Evolutionary conservation across 2,888 invertebrate species (phyloP).

Genomic region (Petrolisthes cinctipes): DNA sequence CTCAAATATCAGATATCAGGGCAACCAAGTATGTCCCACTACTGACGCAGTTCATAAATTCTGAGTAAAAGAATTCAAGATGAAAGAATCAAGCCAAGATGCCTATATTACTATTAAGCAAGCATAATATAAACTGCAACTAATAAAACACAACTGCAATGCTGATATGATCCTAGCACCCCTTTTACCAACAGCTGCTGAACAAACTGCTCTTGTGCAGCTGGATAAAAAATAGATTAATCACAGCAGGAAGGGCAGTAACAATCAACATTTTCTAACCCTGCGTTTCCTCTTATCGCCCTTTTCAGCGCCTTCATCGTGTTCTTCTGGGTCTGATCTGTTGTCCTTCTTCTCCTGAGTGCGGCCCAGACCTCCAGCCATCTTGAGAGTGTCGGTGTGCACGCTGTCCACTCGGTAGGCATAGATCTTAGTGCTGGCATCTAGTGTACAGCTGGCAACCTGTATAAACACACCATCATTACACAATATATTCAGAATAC

Average conservation of each 20-base stretch:
- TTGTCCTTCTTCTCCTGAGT: conserved; percentile 66
- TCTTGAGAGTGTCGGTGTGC: conserved; percentile 83
- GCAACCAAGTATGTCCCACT: too few species aligned
- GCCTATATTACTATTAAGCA: neutral
- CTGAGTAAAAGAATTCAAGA: too few species aligned
- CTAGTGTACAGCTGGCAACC: conserved; percentile 86
- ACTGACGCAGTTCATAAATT: too few species aligned
- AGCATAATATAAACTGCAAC: neutral
- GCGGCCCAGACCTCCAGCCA: conserved; percentile 78
- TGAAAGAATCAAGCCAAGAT: too few species aligned
- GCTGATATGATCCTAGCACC: neutral
- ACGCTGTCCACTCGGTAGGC: conserved; percentile 88
- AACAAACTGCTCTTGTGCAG: too few species aligned
- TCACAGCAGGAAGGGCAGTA: too few species aligned
- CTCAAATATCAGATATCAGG: neutral
- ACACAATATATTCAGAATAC: neutral
- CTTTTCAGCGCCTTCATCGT: conserved; percentile 42
- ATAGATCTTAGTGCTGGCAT: conserved; percentile 90
- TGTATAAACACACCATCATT: conserved; percentile 69
- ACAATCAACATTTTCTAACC: neutral
- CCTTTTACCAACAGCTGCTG: neutral
- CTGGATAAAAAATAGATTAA: too few species aligned
- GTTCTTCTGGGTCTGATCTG: conserved; percentile 64
- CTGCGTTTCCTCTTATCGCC: conserved; percentile 63
- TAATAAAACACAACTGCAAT: neutral